Evolutionary conservation across 2,888 invertebrate species (phyloP).

Genomic region (Leptopilina syphax): DNA sequence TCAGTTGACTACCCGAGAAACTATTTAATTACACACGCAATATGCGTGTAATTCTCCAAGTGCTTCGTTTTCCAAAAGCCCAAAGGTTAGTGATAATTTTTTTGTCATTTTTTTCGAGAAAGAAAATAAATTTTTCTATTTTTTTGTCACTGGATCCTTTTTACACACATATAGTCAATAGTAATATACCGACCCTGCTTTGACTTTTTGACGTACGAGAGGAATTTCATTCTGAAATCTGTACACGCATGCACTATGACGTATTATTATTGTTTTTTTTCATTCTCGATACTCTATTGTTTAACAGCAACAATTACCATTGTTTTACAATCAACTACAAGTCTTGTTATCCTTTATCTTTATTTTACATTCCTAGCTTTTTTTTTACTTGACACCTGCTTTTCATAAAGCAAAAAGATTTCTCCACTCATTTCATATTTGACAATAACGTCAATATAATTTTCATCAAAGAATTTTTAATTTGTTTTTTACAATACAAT

Average conservation of each 20-base stretch:
- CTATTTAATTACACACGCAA: slow-evolving; percentile 59
- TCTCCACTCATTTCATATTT: slow-evolving; percentile 12
- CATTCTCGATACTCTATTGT: neutral
- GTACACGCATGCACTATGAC: slow-evolving; percentile 5
- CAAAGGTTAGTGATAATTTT: slow-evolving; percentile 65
- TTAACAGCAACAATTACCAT: neutral
- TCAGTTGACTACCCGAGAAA: slow-evolving; percentile 67
- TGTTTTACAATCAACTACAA: neutral
- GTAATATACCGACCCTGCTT: slow-evolving; percentile 29
- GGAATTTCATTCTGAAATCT: slow-evolving; percentile 34
- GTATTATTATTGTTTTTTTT: slow-evolving; percentile 20
- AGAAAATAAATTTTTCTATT: neutral
- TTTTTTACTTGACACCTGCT: neutral
- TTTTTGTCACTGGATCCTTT: neutral
- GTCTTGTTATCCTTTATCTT: neutral
- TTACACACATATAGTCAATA: neutral
- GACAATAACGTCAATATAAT: neutral
- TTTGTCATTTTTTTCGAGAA: slow-evolving; percentile 1
- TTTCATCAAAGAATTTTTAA: no score
- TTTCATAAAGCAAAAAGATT: slow-evolving; percentile 26
- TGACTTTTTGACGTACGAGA: slow-evolving; percentile 21
- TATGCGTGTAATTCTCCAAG: slow-evolving; percentile 64
- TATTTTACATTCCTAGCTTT: neutral
- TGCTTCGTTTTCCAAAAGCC: slow-evolving; percentile 60
- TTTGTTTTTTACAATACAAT: no score